These are phyloP conservation scores for Pogonocherus hispidulus DNA, from an alignment of 2,888 invertebrate species.

Conservation along the genomic window DNA sequence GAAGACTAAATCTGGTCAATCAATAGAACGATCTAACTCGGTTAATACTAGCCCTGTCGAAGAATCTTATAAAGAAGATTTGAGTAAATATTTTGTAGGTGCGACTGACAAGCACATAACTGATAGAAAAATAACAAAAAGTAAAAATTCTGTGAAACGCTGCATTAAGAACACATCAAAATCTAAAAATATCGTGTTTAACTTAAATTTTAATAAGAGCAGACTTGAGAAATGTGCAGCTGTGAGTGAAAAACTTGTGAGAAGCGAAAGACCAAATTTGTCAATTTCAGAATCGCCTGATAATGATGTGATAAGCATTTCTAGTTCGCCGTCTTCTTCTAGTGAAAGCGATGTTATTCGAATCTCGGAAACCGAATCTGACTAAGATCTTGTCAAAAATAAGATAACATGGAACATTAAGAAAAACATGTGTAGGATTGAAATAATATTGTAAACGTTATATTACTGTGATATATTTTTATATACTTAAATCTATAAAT, in stretches of 20 bases:
- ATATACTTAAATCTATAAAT: too few relatives aligned
- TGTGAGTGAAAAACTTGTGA: background rate
- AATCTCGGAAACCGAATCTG: background rate
- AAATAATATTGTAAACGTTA: too few relatives aligned
- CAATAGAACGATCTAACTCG: background rate
- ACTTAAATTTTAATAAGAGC: background rate
- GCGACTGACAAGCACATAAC: background rate
- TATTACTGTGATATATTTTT: too few relatives aligned
- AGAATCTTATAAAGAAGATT: background rate
- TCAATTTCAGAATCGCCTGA: background rate
- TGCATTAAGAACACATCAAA: too few relatives aligned
- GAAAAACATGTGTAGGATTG: too few relatives aligned
- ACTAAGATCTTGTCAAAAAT: background rate
- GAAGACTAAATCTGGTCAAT: background rate
- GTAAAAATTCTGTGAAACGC: too few relatives aligned
- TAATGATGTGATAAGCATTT: constrained; percentile 1
- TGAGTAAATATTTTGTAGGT: background rate
- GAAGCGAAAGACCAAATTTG: background rate
- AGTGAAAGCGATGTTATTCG: background rate
- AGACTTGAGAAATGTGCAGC: background rate
- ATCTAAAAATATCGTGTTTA: background rate
- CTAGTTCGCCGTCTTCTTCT: background rate
- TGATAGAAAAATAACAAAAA: too few relatives aligned
- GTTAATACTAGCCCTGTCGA: background rate
- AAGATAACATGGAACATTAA: too few relatives aligned